Evolutionary conservation across 2,797 vertebrate species (phyloP).

Genomic region (Spea hammondii): DNA sequence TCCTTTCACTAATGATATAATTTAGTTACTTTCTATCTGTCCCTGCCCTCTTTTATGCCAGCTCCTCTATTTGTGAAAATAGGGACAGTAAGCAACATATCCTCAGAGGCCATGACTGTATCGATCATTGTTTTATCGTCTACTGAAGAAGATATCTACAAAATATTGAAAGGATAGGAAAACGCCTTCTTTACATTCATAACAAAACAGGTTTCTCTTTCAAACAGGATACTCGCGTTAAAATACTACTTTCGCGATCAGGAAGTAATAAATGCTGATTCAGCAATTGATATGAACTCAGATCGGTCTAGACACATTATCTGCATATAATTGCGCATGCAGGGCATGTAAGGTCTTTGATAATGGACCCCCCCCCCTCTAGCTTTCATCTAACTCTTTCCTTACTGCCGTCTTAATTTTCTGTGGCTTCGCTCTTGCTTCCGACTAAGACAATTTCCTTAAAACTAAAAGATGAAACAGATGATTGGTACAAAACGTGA

Average conservation of each 20-base stretch:
- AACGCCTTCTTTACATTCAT: too few relatives aligned
- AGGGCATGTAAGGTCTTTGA: conserved; percentile 30
- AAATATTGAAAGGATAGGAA: too few relatives aligned
- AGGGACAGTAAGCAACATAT: too few relatives aligned
- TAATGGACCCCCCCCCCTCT: conserved; percentile 22
- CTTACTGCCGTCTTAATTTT: conserved; percentile 38
- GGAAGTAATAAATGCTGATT: conserved; percentile 4
- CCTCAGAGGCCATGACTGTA: too few relatives aligned
- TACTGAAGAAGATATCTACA: too few relatives aligned
- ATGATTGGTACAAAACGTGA: conserved; percentile 18
- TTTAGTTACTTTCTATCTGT: too few relatives aligned
- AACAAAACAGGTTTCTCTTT: too few relatives aligned
- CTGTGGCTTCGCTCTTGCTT: conserved; percentile 20
- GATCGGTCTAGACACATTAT: not conserved
- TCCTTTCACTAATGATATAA: too few relatives aligned
- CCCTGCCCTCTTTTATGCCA: too few relatives aligned
- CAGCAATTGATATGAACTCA: not conserved
- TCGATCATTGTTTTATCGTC: too few relatives aligned
- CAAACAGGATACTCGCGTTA: too few relatives aligned
- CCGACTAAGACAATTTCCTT: conserved; percentile 30
- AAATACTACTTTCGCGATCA: not conserved
- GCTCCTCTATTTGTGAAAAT: too few relatives aligned
- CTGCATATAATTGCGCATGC: not conserved
- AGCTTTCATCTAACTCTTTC: conserved; percentile 42
- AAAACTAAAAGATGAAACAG: conserved; percentile 37